Evolutionary conservation across 2,888 invertebrate species (phyloP), one percentile per base, ranked within the genome.

Genomic region (Trachelus stipa): DNA sequence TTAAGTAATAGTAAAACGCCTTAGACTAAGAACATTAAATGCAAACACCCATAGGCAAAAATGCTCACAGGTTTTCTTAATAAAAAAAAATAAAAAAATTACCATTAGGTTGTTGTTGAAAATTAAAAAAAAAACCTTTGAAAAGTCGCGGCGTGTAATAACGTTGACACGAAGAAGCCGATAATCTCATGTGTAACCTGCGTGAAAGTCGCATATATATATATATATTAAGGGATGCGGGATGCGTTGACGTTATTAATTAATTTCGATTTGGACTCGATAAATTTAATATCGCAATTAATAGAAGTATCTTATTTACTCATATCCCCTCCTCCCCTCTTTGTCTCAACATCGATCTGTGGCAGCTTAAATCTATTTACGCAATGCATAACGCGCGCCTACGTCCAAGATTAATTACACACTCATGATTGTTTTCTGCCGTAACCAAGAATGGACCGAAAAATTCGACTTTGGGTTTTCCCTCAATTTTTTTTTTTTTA

Each of bases 141-240:
- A 33, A 71, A 75, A 79, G 9, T 56, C 77, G 81, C 76, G 73
- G 80, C 75, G 74, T 37, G 74, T 77, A 77, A 74, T 56, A 75
- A 75, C 69, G 69, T 71, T 77, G 79, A 77, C 80, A 80, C 81
- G 81, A 80, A 79, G 69, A 76, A 76, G 75, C 78, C 79, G 79
- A 80, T 82, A 88, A 88, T 88, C 87, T 88, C 88, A 88, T 85
- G 83, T 84, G 87, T 88, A 88, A 88, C 88, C 83, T 84, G 84
- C 83, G 86, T 86, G 87, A 85, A 56, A 56, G 1, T 56, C 56
- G 56, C 56, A 56, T 37, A 35, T 35, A 35, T 35, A 35, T 56
- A 56, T 15, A 23, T 56, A 56, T 56, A 56, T 9, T 56, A 23
- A 56, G 56, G 23, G 56, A 23, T 56, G 23, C 71, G 71, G 33